Base-by-base conservation (phyloP, 2,888 invertebrate species). In the Drosophila crucigera region DNA sequence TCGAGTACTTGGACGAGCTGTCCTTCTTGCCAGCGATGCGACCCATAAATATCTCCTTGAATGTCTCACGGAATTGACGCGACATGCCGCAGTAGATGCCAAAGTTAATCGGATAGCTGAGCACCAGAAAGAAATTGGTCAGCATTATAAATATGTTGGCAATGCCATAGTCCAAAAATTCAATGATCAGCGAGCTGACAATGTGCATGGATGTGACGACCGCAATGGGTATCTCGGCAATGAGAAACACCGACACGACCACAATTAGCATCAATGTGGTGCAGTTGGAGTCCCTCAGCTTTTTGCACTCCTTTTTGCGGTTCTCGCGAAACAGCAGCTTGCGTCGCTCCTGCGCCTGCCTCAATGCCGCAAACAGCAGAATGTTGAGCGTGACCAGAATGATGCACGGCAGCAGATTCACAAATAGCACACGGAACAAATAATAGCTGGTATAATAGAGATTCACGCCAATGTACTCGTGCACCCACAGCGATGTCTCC, bases 11-110 rank as follows among this genome's bases (percentile, higher is more conserved):
- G 59, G 97, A 96, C 0, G 97, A 96, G 4, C 95, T 95, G 84
- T 95, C 95, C 83, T 95, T 94, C 82, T 95, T 95, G 5, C 95
- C 95, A 10, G 94, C 94, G 22, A 91, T 73, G 5, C 90, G 84
- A 0, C 91, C 91, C 52, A 97, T 95, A 91, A 98, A 98, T 22
- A 93, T 93, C 89, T 96, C 97, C 90, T 97, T 97, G 93, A 99
- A 99, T 0, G 98, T 98, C 92, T 98, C 98, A 60, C 99, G 95
- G 93, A 99, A 99, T 92, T 97, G 98, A 39, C 97, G 94, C 39
- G 97, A 98, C 99, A 99, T 99, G 30, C 98, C 98, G 92, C 98
- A 98, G 91, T 99, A 99, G 80, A 98, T 98, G 72, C 98, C 98
- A 91, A 99, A 98, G 93, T 98, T 98, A 68, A 98, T 96, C 16